Base-by-base conservation (phyloP, 1,140 invertebrate species). In the Drosophila trapezifrons region DNA sequence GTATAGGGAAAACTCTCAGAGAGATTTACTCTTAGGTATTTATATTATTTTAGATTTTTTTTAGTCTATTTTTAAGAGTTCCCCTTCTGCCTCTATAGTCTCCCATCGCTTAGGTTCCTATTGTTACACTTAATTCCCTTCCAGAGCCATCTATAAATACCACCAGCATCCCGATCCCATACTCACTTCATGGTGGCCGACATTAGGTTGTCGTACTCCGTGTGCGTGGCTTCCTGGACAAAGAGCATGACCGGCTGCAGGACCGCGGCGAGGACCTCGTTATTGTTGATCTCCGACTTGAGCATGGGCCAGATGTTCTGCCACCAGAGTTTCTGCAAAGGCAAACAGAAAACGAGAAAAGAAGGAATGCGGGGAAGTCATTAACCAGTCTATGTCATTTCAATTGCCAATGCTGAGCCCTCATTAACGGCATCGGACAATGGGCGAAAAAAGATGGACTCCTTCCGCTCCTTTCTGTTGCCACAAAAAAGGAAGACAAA, bases 221-320 rank as follows among this genome's bases (percentile, higher is more conserved):
- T 95, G 4, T 94, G 93, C 0, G 95, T 95, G 40, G 96, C 95
- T 69, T 98, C 95, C 76, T 98, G 96, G 58, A 98, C 96, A 63
- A 99, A 95, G 90, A 95, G 96, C 49, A 99, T 93, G 57, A 98
- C 95, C 0, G 98, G 97, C 82, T 98, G 96, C 32, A 99, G 93
- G 5, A 97, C 97, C 1, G 97, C 95, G 1, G 97, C 96, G 51
- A 98, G 93, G 15, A 98, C 96, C 89, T 99, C 98, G 56, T 96
- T 95, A 35, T 95, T 95, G 83, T 95, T 94, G 91, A 98, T 95
- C 92, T 99, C 98, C 54, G 95, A 94, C 86, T 97, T 95, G 49
- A 99, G 93, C 86, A 95, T 96, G 18, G 97, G 97, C 96, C 98
- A 98, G 27, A 99, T 95, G 91, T 98, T 97, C 92, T 97, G 96